phyloP scores from a whole-genome alignment of 2,888 invertebrate species.

The Apodemia zela region DNA sequence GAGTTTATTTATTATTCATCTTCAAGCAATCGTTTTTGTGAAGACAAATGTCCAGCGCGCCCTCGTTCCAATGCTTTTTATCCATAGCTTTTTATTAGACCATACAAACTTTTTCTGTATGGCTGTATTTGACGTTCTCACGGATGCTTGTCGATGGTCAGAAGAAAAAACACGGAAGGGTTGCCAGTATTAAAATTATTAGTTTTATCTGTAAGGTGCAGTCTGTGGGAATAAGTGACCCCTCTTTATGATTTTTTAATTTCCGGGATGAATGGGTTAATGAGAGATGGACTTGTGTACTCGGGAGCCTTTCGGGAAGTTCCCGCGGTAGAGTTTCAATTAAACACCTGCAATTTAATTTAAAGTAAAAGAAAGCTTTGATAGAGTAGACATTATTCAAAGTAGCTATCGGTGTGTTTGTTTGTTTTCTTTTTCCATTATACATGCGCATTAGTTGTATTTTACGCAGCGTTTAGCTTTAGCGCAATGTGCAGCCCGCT shows the following conservation, averaged over 20 bases:
- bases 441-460: too few species aligned
- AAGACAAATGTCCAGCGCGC: slow-evolving; percentile 69
- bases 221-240: slow-evolving; percentile 74
- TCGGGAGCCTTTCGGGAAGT: not conserved
- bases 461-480: too few species aligned
- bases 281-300: slow-evolving; percentile 42
- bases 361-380: not conserved
- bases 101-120: slow-evolving; percentile 53
- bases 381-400: not conserved
- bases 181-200: slow-evolving; percentile 70
- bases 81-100: slow-evolving; percentile 39
- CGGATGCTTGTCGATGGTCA: slow-evolving; percentile 67
- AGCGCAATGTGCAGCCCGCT: too few species aligned
- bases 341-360: not conserved
- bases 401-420: too few species aligned
- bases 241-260: slow-evolving; percentile 60
- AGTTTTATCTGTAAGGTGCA: slow-evolving; percentile 72
- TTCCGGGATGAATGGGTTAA: slow-evolving; percentile 73
- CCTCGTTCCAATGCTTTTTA: slow-evolving; percentile 61
- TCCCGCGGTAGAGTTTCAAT: not conserved
- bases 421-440: too few species aligned
- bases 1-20: slow-evolving; percentile 59
- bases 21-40: slow-evolving; percentile 53
- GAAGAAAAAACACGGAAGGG: slow-evolving; percentile 73
- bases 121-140: slow-evolving; percentile 73